Evolutionary conservation across 2,888 invertebrate genomes (phyloP).

Genomic region (Machimus atricapillus): DNA sequence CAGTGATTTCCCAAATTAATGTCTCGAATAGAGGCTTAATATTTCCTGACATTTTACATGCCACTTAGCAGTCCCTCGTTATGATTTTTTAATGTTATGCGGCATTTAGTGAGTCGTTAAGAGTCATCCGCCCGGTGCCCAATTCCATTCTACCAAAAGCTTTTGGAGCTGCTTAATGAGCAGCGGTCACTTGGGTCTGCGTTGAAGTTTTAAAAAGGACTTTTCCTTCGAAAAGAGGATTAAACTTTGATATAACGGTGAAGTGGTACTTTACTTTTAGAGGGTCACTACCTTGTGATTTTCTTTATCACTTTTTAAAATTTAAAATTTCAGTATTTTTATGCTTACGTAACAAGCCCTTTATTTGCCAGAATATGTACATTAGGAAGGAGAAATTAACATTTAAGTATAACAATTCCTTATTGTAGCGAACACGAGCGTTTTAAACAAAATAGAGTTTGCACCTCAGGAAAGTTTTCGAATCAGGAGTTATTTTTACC

Average conservation of each 20-base stretch:
- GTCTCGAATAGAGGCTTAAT: not conserved
- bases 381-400: no score
- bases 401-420: no score
- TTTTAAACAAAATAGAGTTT: no score
- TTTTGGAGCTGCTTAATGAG: not conserved
- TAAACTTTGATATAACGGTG: not conserved
- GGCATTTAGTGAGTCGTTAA: not conserved
- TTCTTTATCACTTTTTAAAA: not conserved
- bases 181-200: not conserved
- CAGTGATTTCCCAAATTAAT: slow-evolving; percentile 24
- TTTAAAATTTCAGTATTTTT: not conserved
- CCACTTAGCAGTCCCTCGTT: not conserved
- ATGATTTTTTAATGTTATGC: slow-evolving; percentile 13
- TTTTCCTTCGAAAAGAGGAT: not conserved
- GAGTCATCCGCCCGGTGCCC: not conserved
- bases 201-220: not conserved
- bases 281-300: not conserved
- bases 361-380: no score
- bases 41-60: not conserved
- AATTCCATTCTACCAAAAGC: not conserved
- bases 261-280: not conserved
- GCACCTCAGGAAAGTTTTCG: no score
- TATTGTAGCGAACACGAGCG: no score
- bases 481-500: no score
- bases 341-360: no score